Base-by-base conservation (phyloP, 2,797 vertebrate species). In the Neostethus bicornis region DNA sequence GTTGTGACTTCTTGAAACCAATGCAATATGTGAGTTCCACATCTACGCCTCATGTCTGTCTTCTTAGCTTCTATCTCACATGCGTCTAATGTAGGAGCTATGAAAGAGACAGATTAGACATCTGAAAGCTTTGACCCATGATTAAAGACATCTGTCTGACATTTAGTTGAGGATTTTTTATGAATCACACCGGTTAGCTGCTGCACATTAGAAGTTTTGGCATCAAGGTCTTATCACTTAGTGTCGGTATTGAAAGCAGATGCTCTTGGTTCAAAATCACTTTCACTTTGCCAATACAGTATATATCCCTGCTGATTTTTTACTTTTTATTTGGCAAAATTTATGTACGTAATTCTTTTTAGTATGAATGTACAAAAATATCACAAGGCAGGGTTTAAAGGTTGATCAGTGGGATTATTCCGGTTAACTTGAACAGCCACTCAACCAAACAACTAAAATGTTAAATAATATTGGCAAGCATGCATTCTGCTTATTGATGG, bases 111-210 rank as follows among this genome's bases (percentile, higher is more conserved):
- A 21, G 26, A 61, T 70, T 58, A 52, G 45, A 49, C 75, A 73
- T 74, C 52, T 63, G 48, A 47, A 62, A 55, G 59, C 26, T 20
- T 44, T 78, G 75, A 78, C 77, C 63, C 54, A 48, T 32, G 56
- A 76, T 66, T 50, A 73, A 75, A 64, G 55, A 53, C 49, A 69
- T 74, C 65, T 48, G 23, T 61, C 31, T 70, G 66, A 66, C 67
- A 63, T 77, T 73, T 73, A 65, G 70, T 66, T 70, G 58, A 65
- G 63, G 77, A 77, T 80, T 81, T 81, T 76, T 75, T 59, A 66
- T 68, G 62, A 73, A 73, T 74, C 67, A 78, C 58, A 67, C 57
- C 61, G 23, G 45, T 69, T 59, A 71, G 77, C 62, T 5, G 8
- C 4, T n/a, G 26, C 28, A 12, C 28, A 25, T 24, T 26, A 49